Evolutionary conservation across 2,797 vertebrate genomes (phyloP), one percentile per base, ranked within the genome.

Genomic region (Crenuchus spilurus): DNA sequence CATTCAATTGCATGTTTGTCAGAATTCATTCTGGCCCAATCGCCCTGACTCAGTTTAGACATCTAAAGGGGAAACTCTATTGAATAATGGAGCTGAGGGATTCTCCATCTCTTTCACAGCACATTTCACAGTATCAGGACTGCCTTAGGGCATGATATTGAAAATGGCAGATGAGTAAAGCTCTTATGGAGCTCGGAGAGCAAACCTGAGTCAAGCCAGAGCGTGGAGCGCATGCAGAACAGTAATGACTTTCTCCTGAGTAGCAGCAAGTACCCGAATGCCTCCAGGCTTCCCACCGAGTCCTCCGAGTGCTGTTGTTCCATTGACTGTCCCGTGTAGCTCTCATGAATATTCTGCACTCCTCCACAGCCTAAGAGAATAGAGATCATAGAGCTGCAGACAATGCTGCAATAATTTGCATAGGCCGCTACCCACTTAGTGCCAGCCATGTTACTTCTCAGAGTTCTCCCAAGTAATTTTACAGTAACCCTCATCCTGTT

Each of bases 61-160:
- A 87, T 87, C 80, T 82, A 65, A 86, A 41, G 74, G 74, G 72
- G 68, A 81, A 77, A 83, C 76, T 72, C 80, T 84, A 87, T 87
- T 88, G 89, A 90, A 87, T 68, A 76, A 73, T 37, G 78, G 83
- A 78, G 83, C 84, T 74, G 72, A 60, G 83, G 83, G 82, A 87
- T 89, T 87, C 85, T 86, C 81, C 62, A 79, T 83, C 84, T 77
- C 85, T 91, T 91, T 91, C 86, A 91, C 87, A 89, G 87, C 83
- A 87, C 86, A 89, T 91, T 91, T 88, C 89, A 85, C 85, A 24
- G 61, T 82, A 89, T 92, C 87, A 89, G 85, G 84, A 83, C 69
- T 57, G 85, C 89, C 87, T 86, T 72, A 0, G 82, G 90, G 80
- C 85, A 86, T 83, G 86, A 81, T 68, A 82, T 83, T 83, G 84